phyloP scores from a whole-genome alignment of 2,888 invertebrate species.

The Neoitamus cyanurus region DNA sequence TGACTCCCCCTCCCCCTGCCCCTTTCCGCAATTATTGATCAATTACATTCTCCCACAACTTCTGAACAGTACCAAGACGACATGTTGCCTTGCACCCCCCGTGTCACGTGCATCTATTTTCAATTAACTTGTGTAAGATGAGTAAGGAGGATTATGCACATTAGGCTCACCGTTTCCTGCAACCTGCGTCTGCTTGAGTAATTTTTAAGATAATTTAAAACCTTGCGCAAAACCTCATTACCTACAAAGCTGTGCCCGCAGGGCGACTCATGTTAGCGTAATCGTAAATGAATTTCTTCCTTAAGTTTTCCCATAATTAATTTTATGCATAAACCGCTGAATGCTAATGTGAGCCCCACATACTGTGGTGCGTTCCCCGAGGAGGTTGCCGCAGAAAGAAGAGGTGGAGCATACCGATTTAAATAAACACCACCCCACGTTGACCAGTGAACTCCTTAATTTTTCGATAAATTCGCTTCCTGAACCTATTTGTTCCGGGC shows the following conservation, averaged over 20 bases:
- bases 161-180: not conserved
- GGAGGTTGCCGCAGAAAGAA: no score
- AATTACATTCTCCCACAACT: not conserved
- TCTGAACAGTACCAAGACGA: not conserved
- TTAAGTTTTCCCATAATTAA: not conserved
- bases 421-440: constrained; percentile 12
- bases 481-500: constrained; percentile 30
- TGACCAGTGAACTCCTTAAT: constrained; percentile 20
- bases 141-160: not conserved
- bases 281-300: not conserved
- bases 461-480: constrained; percentile 23
- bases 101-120: not conserved
- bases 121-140: not conserved
- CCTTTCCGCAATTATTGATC: no score
- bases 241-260: not conserved
- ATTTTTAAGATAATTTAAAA: not conserved
- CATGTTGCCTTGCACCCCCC: not conserved
- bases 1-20: no score
- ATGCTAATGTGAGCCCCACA: not conserved
- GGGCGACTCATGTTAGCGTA: not conserved
- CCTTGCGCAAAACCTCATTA: not conserved
- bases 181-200: not conserved
- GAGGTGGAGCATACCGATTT: not conserved
- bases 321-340: not conserved
- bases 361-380: not conserved